A percentile compares a stretch with the other conserved stretches of the same genome.
These are phyloP conservation scores for human DNA, from an alignment of 2,113 vertebrate species.

Conservation along the genomic window DNA sequence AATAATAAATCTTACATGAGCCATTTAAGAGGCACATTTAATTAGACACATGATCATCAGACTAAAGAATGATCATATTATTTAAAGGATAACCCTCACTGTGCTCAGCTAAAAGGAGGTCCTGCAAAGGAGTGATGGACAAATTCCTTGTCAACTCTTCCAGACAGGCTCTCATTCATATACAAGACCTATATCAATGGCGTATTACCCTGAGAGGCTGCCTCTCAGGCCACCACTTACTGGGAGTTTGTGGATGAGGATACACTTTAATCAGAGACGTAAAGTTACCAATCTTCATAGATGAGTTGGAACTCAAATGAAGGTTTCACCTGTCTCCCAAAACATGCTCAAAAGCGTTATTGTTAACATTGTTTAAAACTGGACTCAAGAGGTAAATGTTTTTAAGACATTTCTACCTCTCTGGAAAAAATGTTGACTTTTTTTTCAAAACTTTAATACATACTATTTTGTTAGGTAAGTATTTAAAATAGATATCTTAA, in stretches of 20 bases:
- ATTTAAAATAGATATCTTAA: conserved; percentile 18
- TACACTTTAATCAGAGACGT: background rate
- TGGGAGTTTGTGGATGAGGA: background rate
- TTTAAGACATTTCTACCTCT: background rate
- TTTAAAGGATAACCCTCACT: background rate
- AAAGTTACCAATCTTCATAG: background rate
- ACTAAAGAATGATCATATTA: background rate
- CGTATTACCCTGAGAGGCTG: background rate
- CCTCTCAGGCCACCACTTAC: background rate
- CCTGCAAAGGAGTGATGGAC: background rate
- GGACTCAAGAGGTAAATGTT: background rate
- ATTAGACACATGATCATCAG: conserved; percentile 8
- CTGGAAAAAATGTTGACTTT: background rate
- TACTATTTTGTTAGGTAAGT: background rate
- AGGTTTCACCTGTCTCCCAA: background rate
- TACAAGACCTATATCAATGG: no score
- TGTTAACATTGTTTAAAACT: background rate
- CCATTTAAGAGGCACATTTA: background rate
- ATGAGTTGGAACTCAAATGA: background rate
- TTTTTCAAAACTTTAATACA: background rate
- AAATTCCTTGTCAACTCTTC: background rate
- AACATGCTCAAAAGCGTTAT: background rate
- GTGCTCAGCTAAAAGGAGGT: background rate
- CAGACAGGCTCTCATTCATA: background rate
- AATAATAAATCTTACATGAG: background rate